Evolutionary conservation across 2,888 invertebrate species (phyloP).

Genomic region (Dicranocentrus wangi): DNA sequence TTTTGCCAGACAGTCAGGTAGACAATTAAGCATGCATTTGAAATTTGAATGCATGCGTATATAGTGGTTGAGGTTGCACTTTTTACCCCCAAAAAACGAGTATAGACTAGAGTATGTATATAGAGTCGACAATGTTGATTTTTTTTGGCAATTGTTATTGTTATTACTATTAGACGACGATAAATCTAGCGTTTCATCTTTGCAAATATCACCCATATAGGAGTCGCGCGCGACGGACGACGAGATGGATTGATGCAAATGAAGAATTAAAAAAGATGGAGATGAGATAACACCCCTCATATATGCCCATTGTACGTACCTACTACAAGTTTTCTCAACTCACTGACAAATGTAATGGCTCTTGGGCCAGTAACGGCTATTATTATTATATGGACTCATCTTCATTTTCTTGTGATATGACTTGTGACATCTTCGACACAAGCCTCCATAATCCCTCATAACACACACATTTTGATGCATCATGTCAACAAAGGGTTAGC

Average conservation of each 20-base stretch:
- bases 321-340: conserved; percentile 31
- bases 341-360: conserved; percentile 43
- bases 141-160: conserved; percentile 16
- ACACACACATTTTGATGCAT: conserved; percentile 16
- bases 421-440: conserved; percentile 58
- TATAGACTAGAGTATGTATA: not conserved
- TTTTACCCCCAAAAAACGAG: not conserved
- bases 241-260: conserved; percentile 44
- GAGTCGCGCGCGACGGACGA: not conserved
- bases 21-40: conserved; percentile 11
- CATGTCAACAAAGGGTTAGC: not conserved
- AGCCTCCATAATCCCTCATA: conserved; percentile 46
- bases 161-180: conserved; percentile 25
- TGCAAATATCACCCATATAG: conserved; percentile 25
- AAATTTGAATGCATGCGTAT: not conserved
- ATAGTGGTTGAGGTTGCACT: not conserved
- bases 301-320: conserved; percentile 31
- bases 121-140: conserved; percentile 1
- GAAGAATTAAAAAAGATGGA: conserved; percentile 34
- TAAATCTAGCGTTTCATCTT: conserved; percentile 44
- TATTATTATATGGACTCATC: not conserved
- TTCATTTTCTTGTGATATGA: conserved; percentile 36
- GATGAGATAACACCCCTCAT: conserved; percentile 50
- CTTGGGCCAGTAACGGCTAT: not conserved
- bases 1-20: conserved; percentile 25